Base-by-base conservation (phyloP, 2,888 invertebrate genomes). In the Cantharis lateralis region DNA sequence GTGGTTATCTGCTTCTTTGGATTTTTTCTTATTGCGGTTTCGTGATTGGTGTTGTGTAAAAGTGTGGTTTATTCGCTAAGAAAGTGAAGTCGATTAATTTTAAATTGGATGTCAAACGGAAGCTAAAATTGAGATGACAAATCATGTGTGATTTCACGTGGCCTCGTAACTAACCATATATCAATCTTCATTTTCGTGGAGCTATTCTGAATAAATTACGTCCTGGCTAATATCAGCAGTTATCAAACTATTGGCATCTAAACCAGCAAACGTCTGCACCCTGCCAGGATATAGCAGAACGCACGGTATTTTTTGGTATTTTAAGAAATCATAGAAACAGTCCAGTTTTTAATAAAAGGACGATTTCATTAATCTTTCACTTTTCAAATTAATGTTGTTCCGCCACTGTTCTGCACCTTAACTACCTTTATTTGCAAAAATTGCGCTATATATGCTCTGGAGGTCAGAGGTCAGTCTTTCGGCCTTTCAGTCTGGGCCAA, bases 101-200 rank as follows among this genome's bases (percentile, higher is more conserved):
- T n/a, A 66, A 66, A 24, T 66, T 18, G n/a, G 20, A 66, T 66
- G 64, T n/a, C 20, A n/a, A 66, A 66, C 18, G 64, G 64, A 66
- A 66, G 64, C 24, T 66, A 66, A 66, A 20, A 18, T 66, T 66
- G 7, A 63, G 16, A 66, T 66, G 64, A 18, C 18, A 20, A 20
- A 66, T 66, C 18, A n/a, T 66, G 32, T 32, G 32, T 32, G 32
- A 32, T 32, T 32, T 32, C 32, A 66, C 13, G n/a, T 66, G 64
- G 24, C 64, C 24, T 66, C 64, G 18, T 66, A 18, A 24, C 24
- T 48, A 66, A 20, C 24, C n/a, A 66, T 66, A 66, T 24, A 66
- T 66, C 64, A 66, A 66, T 66, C 64, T 66, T 66, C 64, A 66
- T 66, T 66, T 66, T 66, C 64, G 24, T 20, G 20, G n/a, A 66